A percentile compares a stretch with the other conserved stretches of the same genome.
Evolutionary conservation across 2,113 vertebrate genomes (phyloP).

Genomic region (Trinectes maculatus): DNA sequence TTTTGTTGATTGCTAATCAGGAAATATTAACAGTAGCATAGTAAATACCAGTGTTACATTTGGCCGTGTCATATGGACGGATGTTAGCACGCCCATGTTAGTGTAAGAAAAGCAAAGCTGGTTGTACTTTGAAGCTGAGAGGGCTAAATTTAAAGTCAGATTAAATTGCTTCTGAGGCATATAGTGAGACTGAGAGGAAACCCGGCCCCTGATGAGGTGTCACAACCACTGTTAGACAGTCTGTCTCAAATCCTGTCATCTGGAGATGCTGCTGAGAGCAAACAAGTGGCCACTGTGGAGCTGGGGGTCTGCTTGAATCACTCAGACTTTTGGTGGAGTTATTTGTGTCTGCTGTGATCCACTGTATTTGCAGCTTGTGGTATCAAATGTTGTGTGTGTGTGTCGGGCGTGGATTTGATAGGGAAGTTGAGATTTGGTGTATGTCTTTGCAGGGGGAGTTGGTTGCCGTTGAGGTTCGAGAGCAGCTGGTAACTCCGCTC

Average conservation of each 20-base stretch:
- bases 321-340: slow-evolving; percentile 62
- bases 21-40: too few relatives aligned
- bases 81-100: neutral
- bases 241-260: slow-evolving; percentile 58
- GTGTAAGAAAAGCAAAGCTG: slow-evolving; percentile 3
- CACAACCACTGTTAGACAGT: slow-evolving; percentile 31
- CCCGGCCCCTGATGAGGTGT: slow-evolving; percentile 16
- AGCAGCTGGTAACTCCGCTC: slow-evolving; percentile 74
- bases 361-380: slow-evolving; percentile 55
- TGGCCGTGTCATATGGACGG: neutral
- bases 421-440: slow-evolving; percentile 66
- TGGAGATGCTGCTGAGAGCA: slow-evolving; percentile 52
- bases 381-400: slow-evolving; percentile 70
- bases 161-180: slow-evolving; percentile 16
- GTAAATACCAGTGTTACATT: too few relatives aligned
- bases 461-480: slow-evolving; percentile 56
- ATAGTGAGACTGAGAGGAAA: slow-evolving; percentile 42
- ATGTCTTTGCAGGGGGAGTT: slow-evolving; percentile 56
- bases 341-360: slow-evolving; percentile 70
- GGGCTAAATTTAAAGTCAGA: slow-evolving; percentile 28
- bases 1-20: neutral
- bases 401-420: slow-evolving; percentile 61
- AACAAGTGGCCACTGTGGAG: slow-evolving; percentile 59
- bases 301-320: slow-evolving; percentile 54
- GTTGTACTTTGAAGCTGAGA: slow-evolving; percentile 5